A percentile compares a stretch with the other conserved stretches of the same genome.
Evolutionary conservation across 2,113 vertebrate genomes (phyloP).

Genomic region (Apus apus): DNA sequence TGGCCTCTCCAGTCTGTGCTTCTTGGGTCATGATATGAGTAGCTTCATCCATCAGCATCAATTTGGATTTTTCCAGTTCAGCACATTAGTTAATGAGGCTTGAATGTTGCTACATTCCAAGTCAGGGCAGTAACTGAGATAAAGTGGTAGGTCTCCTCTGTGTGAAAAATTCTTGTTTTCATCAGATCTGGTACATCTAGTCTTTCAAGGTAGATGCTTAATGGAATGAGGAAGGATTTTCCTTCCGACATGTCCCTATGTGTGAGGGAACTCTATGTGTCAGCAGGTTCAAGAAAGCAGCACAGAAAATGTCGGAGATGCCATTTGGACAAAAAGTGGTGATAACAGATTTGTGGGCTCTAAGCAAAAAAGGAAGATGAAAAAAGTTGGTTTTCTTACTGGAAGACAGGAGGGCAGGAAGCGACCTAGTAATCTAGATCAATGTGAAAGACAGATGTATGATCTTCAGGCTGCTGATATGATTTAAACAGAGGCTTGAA

Average conservation of each 20-base stretch:
- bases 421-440: not conserved
- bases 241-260: not conserved
- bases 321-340: not conserved
- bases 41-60: conserved; percentile 14
- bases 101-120: not conserved
- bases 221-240: not conserved
- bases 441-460: not conserved
- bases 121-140: not conserved
- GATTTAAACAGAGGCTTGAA: not conserved
- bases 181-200: not conserved
- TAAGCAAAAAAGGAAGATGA: not conserved
- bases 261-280: not conserved
- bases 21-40: not conserved
- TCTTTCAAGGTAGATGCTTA: not conserved
- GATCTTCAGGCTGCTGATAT: not conserved
- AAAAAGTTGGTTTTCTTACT: not conserved
- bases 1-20: not conserved
- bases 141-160: not conserved
- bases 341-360: not conserved
- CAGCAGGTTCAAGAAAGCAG: not conserved
- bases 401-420: not conserved
- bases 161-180: not conserved
- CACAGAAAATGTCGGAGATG: not conserved
- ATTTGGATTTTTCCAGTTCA: not conserved
- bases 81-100: not conserved